Base-by-base conservation (phyloP, 2,113 vertebrate genomes). In the Phrynosoma platyrhinos region DNA sequence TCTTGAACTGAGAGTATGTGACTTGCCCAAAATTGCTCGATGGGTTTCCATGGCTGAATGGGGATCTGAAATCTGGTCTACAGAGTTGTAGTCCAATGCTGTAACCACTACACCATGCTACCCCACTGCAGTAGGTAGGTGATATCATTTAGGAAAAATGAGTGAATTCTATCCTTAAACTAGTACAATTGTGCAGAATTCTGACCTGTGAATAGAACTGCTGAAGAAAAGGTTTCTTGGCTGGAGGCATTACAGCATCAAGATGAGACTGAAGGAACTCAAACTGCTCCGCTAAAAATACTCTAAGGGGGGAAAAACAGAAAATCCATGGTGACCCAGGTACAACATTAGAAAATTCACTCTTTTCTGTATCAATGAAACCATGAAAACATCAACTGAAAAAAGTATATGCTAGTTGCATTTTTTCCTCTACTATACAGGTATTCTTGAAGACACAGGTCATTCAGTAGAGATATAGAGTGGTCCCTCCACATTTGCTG, bases 181-280 rank as follows among this genome's bases (percentile, higher is more conserved):
- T 36, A 83, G 47, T 23, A 71, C 91, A 88, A 75, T n/a, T 53
- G 13, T 69, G 36, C 3, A 86, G 64, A 85, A 82, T 69, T 82
- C 90, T 95, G 90, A 99, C 99, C 98, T 99, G 99, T 79, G 99
- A 99, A 91, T 99, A 99, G 93, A 99, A 99, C 95, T 99, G 99
- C 83, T 99, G 99, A 64, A 99, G 98, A 93, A 99, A 99, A 72
- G 99, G 99, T 87, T 99, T 99, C 97, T 99, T 99, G 86, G 98
- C 98, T 90, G 98, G 97, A 90, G 99, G 99, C 98, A 99, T 99
- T 97, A 99, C 98, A 0, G 97, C 96, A 95, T 99, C 99, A 83
- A 99, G 97, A 95, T 99, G 98, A 55, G 98, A 97, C 94, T 99
- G 99, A 78, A 99, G 98, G 88, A 98, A 98, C 91, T 99, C 99